Base-by-base conservation (phyloP, 2,113 vertebrate genomes). In the Phylloscopus trochiloides region DNA sequence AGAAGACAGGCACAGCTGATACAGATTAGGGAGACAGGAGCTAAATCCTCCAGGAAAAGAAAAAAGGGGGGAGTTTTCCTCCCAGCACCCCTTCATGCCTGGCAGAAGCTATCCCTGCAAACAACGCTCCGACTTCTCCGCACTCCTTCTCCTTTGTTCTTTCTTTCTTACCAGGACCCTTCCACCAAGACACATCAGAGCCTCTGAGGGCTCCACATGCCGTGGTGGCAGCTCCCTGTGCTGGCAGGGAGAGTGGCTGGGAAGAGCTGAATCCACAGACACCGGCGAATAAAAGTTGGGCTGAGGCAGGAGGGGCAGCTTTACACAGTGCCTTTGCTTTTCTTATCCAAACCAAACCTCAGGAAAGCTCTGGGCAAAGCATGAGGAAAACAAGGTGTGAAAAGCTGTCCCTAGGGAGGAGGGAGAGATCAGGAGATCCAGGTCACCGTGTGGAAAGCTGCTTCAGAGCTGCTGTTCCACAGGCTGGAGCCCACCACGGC, bases 1-100 rank as follows among this genome's bases (percentile, higher is more conserved):
- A 20, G 51, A 80, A 83, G 86, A 45, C 88, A 74, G 78, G 70
- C 29, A 34, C 61, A 75, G 86, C 88, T 91, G 86, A 92, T 63
- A 74, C 47, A 92, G 86, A 83, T 78, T 40, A 94, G 59, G 95
- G 88, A 93, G 66, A 78, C 87, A 51, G 61, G 45, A 85, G 45
- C 48, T 72, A 90, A 88, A 92, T 85, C 77, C 81, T 85, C 28
- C 68, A 50, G 61, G 51, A 50, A 36, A 63, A 54, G 45, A 82
- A 54, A 25, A n/a, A 14, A 14, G 32, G 21, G 50, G 66, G 24
- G 58, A 43, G 63, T 20, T 92, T 83, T 90, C 85, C 94, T 90
- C 88, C 45, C 66, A 61, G 90, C 78, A 68, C 52, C 85, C 95
- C 96, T 71, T 29, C n/a, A 25, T 8, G 71, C 74, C 94, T 88